phyloP scores from a whole-genome alignment of 64 coral and sea anemone species.

The Astreopora myriophthalma region DNA sequence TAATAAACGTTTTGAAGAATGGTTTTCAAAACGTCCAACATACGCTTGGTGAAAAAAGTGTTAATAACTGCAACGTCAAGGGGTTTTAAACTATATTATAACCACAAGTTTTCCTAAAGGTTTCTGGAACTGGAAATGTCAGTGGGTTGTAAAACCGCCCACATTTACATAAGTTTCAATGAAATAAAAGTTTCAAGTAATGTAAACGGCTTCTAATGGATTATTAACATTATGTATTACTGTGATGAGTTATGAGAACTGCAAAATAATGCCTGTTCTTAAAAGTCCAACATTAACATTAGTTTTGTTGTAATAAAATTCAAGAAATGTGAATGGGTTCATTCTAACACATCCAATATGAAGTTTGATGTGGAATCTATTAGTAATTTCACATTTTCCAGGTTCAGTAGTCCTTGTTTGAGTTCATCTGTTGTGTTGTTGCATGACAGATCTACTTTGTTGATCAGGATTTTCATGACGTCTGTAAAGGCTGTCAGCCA shows the following conservation, averaged over 20 bases:
- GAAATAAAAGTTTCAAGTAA: slow-evolving; percentile 23
- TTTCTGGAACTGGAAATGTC: neutral
- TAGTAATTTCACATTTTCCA: slow-evolving; percentile 47
- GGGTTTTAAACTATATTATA: neutral
- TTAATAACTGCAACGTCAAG: neutral
- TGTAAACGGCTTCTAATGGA: slow-evolving; percentile 17
- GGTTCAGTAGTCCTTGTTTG: slow-evolving; percentile 45
- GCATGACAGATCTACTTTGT: slow-evolving; percentile 14
- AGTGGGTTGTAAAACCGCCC: slow-evolving; percentile 5
- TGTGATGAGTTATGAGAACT: slow-evolving; percentile 12
- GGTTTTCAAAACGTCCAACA: neutral
- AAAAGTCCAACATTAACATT: slow-evolving; percentile 24
- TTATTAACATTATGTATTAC: slow-evolving; percentile 19
- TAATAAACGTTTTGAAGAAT: neutral
- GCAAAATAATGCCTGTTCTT: slow-evolving; percentile 7
- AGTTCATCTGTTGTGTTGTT: slow-evolving; percentile 54
- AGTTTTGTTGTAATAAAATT: neutral
- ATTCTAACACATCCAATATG: slow-evolving; percentile 47
- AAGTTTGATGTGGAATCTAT: slow-evolving; percentile 71
- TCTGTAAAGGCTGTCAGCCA: slow-evolving; percentile 63
- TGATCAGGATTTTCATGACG: slow-evolving; percentile 27
- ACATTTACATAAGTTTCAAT: slow-evolving; percentile 2
- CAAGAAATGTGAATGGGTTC: slow-evolving; percentile 7
- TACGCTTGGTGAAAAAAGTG: neutral
- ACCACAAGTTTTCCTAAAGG: neutral